A percentile compares a stretch with the other conserved stretches of the same genome.
Conservation (phyloP, 2,113 vertebrate species). For the Chionomys nivalis region DNA sequence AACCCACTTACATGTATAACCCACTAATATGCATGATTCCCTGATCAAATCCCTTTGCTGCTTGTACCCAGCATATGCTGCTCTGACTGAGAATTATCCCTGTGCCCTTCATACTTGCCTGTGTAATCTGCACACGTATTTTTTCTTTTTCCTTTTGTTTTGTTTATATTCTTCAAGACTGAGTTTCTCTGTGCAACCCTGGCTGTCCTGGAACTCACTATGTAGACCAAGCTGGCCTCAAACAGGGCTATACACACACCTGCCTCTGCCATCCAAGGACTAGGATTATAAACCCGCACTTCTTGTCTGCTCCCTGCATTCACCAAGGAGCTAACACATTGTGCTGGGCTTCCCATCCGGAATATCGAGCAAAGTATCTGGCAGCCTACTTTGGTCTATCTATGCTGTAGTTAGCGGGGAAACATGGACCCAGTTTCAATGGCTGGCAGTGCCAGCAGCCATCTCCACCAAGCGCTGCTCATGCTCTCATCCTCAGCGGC, state of each 20-base stretch:
- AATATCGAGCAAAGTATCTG: slow-evolving; percentile 9
- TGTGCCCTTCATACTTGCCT: not conserved
- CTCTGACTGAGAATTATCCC: not conserved
- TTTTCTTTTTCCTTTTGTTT: not conserved
- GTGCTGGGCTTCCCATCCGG: not conserved
- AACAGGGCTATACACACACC: not conserved
- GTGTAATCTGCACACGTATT: not conserved
- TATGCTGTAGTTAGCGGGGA: not conserved
- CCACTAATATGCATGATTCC: not conserved
- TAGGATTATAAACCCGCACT: not conserved
- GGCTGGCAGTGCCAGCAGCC: not conserved
- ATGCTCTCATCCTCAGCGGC: not conserved
- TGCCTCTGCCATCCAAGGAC: not conserved
- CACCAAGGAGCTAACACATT: not conserved
- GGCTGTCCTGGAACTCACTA: not conserved
- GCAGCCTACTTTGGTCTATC: not conserved
- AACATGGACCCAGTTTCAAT: not conserved
- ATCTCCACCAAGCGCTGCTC: not conserved
- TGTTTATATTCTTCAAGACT: not conserved
- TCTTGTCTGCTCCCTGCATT: not conserved
- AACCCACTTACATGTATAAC: not conserved
- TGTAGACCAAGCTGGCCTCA: not conserved
- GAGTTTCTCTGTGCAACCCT: not conserved
- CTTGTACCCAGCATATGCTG: not conserved
- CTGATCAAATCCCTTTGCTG: not conserved